Base-by-base conservation (phyloP, 2,888 invertebrate species). In the Hanleya hanleyi region DNA sequence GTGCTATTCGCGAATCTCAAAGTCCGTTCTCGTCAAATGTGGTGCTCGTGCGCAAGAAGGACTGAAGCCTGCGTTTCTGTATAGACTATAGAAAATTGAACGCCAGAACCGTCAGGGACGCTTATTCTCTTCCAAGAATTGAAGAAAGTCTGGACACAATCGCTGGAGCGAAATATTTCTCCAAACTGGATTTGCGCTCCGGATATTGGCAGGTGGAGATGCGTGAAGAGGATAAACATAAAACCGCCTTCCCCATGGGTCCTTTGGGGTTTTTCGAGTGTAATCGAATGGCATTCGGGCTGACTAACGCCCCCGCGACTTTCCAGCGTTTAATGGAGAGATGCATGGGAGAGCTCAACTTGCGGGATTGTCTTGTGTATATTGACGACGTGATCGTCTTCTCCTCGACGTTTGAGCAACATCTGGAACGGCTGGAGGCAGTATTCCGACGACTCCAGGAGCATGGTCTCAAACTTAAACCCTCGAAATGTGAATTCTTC, bases 251-350 rank as follows among this genome's bases (percentile, higher is more conserved):
- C 61, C 66, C 74, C 3, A 66, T 72, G 6, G 75, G 75, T 1
- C 61, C 66, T 7, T 49, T 75, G 35, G 75, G 75, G 7, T 77
- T 74, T 67, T 75, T 71, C 49, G 76, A 78, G 65, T 77, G 73
- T 38, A 64, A 73, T 36, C 51, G 73, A 41, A 41, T 41, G 41
- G 9, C 41, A 9, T 41, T 41, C 18, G 41, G 41, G 41, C 41
- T 41, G 9, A 41, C 41, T 18, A 41, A 41, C 41, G 41, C 41
- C 26, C 57, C 57, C 22, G 26, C 26, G 15, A 51, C 57, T 15
- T 51, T 51, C 22, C 57, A 51, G 22, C 9, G 57, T 9, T 22
- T 51, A 7, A 18, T 51, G 18, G 68, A 67, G 47, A 69, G n/a
- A 73, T 69, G 47, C 65, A 57, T 18, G 29, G 47, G 36, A 4